These are phyloP conservation scores for Medauroidea extradentata DNA, from an alignment of 1,140 invertebrate species.

Conservation along the genomic window DNA sequence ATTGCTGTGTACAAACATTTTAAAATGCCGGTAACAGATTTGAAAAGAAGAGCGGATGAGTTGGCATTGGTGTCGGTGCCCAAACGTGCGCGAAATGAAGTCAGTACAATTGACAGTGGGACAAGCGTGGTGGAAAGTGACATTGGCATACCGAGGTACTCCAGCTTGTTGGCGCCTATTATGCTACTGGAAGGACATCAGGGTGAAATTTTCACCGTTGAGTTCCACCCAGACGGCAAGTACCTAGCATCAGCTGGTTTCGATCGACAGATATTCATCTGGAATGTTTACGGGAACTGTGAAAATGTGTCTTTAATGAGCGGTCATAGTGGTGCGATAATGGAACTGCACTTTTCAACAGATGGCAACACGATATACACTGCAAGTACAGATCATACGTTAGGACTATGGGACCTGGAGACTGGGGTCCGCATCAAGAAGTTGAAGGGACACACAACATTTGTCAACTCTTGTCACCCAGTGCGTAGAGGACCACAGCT, in stretches of 20 bases:
- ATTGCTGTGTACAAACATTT: too few species aligned
- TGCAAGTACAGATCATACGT: constrained; percentile 90
- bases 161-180: constrained; percentile 86
- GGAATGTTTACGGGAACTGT: constrained; percentile 98
- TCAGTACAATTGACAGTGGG: constrained; percentile 51
- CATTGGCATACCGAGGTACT: constrained; percentile 62
- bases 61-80: constrained; percentile 60
- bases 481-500: constrained; percentile 84
- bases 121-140: background rate
- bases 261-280: constrained; percentile 96
- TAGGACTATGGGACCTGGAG: constrained; percentile 93
- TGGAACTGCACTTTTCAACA: constrained; percentile 94
- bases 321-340: constrained; percentile 94
- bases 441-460: constrained; percentile 84
- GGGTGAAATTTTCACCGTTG: constrained; percentile 89
- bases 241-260: constrained; percentile 93
- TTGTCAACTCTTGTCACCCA: constrained; percentile 79
- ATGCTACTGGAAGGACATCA: constrained; percentile 97
- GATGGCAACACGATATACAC: constrained; percentile 90
- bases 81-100: constrained; percentile 68
- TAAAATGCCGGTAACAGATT: constrained; percentile 36
- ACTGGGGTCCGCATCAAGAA: constrained; percentile 85
- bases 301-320: constrained; percentile 91
- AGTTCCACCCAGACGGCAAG: constrained; percentile 95
- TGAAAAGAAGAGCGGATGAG: constrained; percentile 66